Evolutionary conservation across 2,888 invertebrate genomes (phyloP).

Genomic region (Andrena bicolor): DNA sequence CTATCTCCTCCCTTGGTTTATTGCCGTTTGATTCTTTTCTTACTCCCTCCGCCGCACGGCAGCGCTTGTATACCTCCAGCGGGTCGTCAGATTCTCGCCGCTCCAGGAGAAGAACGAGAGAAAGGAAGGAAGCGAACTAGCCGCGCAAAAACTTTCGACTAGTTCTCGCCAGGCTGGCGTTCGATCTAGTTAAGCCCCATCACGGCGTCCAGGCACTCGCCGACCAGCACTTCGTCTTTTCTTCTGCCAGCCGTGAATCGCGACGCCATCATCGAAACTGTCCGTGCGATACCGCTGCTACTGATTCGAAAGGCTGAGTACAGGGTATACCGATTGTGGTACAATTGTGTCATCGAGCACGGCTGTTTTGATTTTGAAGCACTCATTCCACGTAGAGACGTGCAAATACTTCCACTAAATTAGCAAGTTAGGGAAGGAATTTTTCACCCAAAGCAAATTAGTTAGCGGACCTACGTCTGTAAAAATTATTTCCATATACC

Average conservation of each 20-base stretch:
- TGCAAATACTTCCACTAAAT: too few species aligned
- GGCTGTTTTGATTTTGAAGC: neutral
- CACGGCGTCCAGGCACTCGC: constrained; percentile 23
- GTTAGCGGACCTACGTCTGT: too few species aligned
- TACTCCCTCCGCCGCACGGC: constrained; percentile 56
- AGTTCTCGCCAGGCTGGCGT: constrained; percentile 71
- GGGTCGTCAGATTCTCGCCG: constrained; percentile 70
- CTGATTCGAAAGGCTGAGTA: neutral
- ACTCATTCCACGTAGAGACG: too few species aligned
- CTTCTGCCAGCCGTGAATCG: constrained; percentile 28
- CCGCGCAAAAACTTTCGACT: constrained; percentile 76
- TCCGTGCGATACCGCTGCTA: too few species aligned
- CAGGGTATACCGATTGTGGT: neutral
- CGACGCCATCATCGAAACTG: constrained; percentile 9
- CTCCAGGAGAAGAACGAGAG: constrained; percentile 35
- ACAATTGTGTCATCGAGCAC: neutral
- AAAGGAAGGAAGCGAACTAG: constrained; percentile 57
- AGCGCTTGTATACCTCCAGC: constrained; percentile 64
- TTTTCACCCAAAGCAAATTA: too few species aligned
- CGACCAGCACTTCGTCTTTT: constrained; percentile 1
- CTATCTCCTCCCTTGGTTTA: constrained; percentile 72
- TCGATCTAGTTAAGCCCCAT: constrained; percentile 73
- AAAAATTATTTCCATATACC: neutral
- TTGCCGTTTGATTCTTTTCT: constrained; percentile 66
- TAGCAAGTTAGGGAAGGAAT: too few species aligned